phyloP scores from a whole-genome alignment of 92 coral and sea anemone species.

The Plumapathes pennacea region DNA sequence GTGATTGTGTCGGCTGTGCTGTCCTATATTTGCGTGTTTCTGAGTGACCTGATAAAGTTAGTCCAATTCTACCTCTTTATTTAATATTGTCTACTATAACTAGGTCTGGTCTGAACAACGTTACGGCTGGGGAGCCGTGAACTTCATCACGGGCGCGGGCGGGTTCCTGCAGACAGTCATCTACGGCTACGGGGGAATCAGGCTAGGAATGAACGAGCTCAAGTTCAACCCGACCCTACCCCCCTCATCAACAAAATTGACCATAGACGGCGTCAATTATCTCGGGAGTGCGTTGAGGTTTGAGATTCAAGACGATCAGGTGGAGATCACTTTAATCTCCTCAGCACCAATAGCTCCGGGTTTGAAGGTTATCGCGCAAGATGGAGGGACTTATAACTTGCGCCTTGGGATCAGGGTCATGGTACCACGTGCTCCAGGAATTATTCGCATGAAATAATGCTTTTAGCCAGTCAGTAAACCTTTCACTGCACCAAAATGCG shows the following conservation, averaged over 20 bases:
- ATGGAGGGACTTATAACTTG: slow-evolving; percentile 16
- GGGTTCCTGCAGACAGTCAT: slow-evolving; percentile 74
- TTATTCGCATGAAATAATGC: slow-evolving; percentile 54
- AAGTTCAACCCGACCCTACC: slow-evolving; percentile 68
- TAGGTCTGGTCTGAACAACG: slow-evolving; percentile 85
- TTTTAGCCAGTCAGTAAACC: too few species aligned
- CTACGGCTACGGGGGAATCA: slow-evolving; percentile 82
- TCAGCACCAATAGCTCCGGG: slow-evolving; percentile 57
- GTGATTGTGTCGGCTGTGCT: too few species aligned
- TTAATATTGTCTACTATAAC: too few species aligned
- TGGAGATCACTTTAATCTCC: slow-evolving; percentile 44
- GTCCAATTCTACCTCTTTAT: too few species aligned
- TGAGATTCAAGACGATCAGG: slow-evolving; percentile 14
- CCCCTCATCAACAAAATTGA: slow-evolving; percentile 59
- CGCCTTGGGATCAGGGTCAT: slow-evolving; percentile 39
- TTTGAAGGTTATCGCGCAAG: slow-evolving; percentile 30
- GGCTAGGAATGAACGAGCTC: slow-evolving; percentile 36
- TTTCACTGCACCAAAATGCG: too few species aligned
- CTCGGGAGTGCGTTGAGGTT: slow-evolving; percentile 65
- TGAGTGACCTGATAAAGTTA: too few species aligned
- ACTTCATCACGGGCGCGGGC: slow-evolving; percentile 83
- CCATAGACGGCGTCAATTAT: slow-evolving; percentile 47
- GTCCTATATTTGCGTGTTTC: too few species aligned
- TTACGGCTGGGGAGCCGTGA: slow-evolving; percentile 61
- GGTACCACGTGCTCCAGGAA: slow-evolving; percentile 24